These are phyloP conservation scores for Microctenopoma lineatum DNA, from an alignment of 2,797 vertebrate genomes.

Conservation along the genomic window DNA sequence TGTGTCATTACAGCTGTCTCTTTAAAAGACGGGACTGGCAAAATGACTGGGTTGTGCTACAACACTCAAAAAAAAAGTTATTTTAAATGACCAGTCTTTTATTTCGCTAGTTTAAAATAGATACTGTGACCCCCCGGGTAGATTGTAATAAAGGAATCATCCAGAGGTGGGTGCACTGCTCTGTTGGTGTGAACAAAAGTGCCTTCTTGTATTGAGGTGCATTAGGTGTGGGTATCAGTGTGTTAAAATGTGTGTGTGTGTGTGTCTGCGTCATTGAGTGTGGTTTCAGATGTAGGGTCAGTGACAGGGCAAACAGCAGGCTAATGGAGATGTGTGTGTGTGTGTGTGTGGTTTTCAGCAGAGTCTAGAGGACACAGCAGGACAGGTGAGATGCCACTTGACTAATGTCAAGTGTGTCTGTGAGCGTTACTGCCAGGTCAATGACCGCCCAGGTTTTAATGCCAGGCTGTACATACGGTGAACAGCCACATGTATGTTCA, in stretches of 20 bases:
- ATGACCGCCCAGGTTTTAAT: slow-evolving; percentile 13
- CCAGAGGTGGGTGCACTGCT: too few species aligned
- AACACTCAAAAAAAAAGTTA: slow-evolving; percentile 4
- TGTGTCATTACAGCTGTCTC: slow-evolving; percentile 28
- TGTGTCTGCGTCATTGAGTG: slow-evolving; percentile 16
- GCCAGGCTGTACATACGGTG: slow-evolving; percentile 1
- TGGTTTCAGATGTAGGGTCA: slow-evolving; percentile 27
- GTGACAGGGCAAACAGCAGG: slow-evolving; percentile 25
- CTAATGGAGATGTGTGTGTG: slow-evolving; percentile 32
- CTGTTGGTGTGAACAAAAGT: neutral
- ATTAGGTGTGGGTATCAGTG: neutral
- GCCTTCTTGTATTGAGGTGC: neutral
- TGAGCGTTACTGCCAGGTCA: slow-evolving; percentile 19
- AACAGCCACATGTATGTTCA: slow-evolving; percentile 2
- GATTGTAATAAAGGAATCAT: slow-evolving; percentile 17
- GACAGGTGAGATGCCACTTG: slow-evolving; percentile 34
- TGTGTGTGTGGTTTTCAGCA: slow-evolving; percentile 17
- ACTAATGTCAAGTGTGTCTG: slow-evolving; percentile 25
- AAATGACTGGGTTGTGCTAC: slow-evolving; percentile 22
- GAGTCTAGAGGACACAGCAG: slow-evolving; percentile 31
- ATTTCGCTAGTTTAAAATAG: neutral
- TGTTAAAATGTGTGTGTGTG: neutral
- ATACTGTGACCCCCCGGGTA: slow-evolving; percentile 20
- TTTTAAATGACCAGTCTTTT: slow-evolving; percentile 13
- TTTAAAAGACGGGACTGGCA: slow-evolving; percentile 14